A percentile compares a stretch with the other conserved stretches of the same genome.
Evolutionary conservation across 35 echinoderm and acorn worm genomes (phyloP).

Genomic region (Ophioderma brevispina): DNA sequence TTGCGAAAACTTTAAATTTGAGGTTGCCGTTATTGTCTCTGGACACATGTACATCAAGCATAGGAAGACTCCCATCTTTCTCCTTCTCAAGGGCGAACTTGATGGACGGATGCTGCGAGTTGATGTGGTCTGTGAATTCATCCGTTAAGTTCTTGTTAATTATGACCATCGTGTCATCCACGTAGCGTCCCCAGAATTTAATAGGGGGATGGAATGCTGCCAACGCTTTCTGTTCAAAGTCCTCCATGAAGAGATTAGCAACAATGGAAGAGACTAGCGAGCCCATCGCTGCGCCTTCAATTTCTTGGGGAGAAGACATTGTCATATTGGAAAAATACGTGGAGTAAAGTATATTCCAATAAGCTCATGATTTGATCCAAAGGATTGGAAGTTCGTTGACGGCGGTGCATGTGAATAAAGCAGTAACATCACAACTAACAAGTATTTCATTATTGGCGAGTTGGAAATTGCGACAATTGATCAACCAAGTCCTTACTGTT

Average conservation of each 20-base stretch:
- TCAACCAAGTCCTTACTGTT: too few species aligned
- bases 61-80: background rate
- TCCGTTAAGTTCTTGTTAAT: background rate
- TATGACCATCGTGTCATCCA: slow-evolving; percentile 7
- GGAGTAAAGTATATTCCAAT: background rate
- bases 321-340: slow-evolving; percentile 1
- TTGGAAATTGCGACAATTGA: too few species aligned
- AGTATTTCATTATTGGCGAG: too few species aligned
- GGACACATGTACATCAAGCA: background rate
- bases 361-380: background rate
- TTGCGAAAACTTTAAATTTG: background rate
- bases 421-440: too few species aligned
- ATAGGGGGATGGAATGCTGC: background rate
- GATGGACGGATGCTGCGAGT: slow-evolving; percentile 11
- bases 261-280: background rate
- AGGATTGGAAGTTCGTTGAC: background rate
- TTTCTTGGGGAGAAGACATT: background rate
- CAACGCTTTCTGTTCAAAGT: too few species aligned
- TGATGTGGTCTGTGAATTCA: slow-evolving; percentile 16
- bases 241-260: background rate
- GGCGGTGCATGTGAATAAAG: too few species aligned
- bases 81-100: background rate
- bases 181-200: slow-evolving; percentile 12
- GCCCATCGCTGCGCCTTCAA: background rate
- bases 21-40: background rate